These are phyloP conservation scores for Hepsetus odoe DNA, from an alignment of 2,113 vertebrate genomes.

Conservation along the genomic window DNA sequence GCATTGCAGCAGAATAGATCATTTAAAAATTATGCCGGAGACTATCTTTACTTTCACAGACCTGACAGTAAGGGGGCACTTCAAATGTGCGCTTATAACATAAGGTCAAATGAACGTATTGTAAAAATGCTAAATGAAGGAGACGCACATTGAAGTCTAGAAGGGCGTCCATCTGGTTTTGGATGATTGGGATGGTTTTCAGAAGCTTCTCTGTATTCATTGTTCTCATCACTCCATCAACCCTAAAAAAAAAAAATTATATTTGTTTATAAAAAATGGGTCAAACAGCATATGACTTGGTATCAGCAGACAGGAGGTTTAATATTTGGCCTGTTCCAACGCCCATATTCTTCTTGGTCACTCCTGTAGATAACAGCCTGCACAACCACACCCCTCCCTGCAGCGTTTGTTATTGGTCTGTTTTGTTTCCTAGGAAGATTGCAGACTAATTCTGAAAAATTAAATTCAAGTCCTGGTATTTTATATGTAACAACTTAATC, in stretches of 20 bases:
- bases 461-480: too few species aligned
- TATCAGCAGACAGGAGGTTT: constrained; percentile 24
- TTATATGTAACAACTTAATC: not conserved
- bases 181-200: constrained; percentile 98
- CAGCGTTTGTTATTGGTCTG: not conserved
- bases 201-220: constrained; percentile 98
- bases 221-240: constrained; percentile 96
- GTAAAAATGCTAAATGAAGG: constrained; percentile 10
- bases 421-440: not conserved
- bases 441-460: not conserved
- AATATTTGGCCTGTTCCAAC: not conserved
- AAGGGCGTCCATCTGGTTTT: constrained; percentile 98
- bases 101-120: not conserved
- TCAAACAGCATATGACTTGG: constrained; percentile 13
- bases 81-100: not conserved
- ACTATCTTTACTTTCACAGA: not conserved
- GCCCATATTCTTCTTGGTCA: not conserved
- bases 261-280: constrained; percentile 32
- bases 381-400: not conserved
- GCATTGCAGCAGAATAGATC: constrained; percentile 31
- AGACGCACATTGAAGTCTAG: constrained; percentile 97
- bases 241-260: constrained; percentile 71
- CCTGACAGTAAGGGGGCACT: not conserved
- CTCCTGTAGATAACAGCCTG: not conserved
- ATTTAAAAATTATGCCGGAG: not conserved